These are phyloP conservation scores for Drosophila persimilis DNA, from an alignment of 1,140 invertebrate genomes.

Conservation along the genomic window DNA sequence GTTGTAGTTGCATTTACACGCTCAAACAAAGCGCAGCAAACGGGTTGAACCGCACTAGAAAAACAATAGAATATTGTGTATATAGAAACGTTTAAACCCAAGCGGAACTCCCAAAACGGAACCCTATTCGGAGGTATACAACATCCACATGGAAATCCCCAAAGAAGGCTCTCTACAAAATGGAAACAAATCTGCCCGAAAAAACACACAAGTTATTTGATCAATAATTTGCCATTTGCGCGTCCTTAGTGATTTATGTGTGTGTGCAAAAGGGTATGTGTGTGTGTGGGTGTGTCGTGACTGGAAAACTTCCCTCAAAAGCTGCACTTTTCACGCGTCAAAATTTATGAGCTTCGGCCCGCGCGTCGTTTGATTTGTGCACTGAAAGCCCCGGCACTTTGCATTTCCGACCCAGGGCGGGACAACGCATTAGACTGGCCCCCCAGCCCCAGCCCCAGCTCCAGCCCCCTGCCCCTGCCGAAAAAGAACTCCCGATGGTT, in stretches of 20 bases:
- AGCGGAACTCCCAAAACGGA: neutral
- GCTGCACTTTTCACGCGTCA: slow-evolving; percentile 75
- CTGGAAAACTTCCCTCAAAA: slow-evolving; percentile 40
- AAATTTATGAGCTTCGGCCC: slow-evolving; percentile 68
- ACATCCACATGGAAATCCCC: neutral
- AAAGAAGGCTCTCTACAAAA: slow-evolving; percentile 2
- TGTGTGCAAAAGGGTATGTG: neutral
- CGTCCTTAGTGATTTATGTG: slow-evolving; percentile 67
- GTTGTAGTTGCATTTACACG: slow-evolving; percentile 68
- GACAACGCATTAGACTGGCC: slow-evolving; percentile 50
- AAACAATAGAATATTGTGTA: neutral
- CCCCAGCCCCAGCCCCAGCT: no score
- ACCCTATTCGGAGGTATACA: slow-evolving; percentile 1
- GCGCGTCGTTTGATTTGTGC: slow-evolving; percentile 68
- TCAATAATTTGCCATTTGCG: slow-evolving; percentile 68
- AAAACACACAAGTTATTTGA: slow-evolving; percentile 59
- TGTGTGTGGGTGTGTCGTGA: slow-evolving; percentile 39
- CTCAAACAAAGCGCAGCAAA: slow-evolving; percentile 49
- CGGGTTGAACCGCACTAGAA: slow-evolving; percentile 18
- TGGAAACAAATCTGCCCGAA: slow-evolving; percentile 13
- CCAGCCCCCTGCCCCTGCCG: neutral
- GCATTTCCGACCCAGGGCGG: slow-evolving; percentile 40
- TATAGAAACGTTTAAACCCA: slow-evolving; percentile 14
- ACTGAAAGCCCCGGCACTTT: slow-evolving; percentile 45
- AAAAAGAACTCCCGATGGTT: slow-evolving; percentile 2